Conservation (phyloP, 2,888 invertebrate genomes). For the Scaptomyza flava region DNA sequence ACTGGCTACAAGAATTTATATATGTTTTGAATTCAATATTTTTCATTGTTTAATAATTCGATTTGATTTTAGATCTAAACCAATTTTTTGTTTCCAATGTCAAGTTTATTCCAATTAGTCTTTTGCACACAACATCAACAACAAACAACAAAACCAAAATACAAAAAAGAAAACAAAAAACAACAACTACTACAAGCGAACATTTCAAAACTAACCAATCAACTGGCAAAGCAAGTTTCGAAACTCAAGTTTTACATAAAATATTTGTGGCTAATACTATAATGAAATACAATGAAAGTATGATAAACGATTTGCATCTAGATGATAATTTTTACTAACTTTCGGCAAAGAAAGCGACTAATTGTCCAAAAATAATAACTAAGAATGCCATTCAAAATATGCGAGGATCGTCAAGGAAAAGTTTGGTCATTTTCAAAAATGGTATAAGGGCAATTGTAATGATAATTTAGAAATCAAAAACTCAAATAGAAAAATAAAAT, state of each 20-base stretch:
- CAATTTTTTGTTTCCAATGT: conserved; percentile 59
- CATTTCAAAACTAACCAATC: conserved; percentile 38
- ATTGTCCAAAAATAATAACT: conserved; percentile 7
- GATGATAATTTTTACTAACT: conserved; percentile 37
- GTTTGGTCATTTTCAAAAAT: conserved; percentile 39
- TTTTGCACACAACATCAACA: conserved; percentile 63
- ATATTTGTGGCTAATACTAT: conserved; percentile 65
- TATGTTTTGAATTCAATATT: conserved; percentile 2
- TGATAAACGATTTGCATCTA: conserved; percentile 42
- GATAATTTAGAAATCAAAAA: conserved; percentile 42
- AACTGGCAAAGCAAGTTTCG: conserved; percentile 70
- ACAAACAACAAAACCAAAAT: conserved; percentile 37
- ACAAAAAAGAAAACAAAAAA: conserved; percentile 15
- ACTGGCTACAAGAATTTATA: conserved; percentile 60
- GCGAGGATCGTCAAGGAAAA: conserved; percentile 41
- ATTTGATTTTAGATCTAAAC: conserved; percentile 72
- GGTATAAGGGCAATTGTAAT: conserved; percentile 22
- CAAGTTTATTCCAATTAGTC: conserved; percentile 36
- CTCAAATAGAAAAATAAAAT: conserved; percentile 34
- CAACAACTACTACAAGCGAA: conserved; percentile 42
- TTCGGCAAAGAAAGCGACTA: conserved; percentile 37
- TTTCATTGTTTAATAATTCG: conserved; percentile 32
- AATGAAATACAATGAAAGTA: conserved; percentile 38
- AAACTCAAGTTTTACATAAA: conserved; percentile 54
- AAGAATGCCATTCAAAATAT: conserved; percentile 21